Percentiles rank a stretch among this genome's conserved stretches.
phyloP scores from a whole-genome alignment of 2,888 invertebrate genomes.

The Leptinotarsa rubiginosa region DNA sequence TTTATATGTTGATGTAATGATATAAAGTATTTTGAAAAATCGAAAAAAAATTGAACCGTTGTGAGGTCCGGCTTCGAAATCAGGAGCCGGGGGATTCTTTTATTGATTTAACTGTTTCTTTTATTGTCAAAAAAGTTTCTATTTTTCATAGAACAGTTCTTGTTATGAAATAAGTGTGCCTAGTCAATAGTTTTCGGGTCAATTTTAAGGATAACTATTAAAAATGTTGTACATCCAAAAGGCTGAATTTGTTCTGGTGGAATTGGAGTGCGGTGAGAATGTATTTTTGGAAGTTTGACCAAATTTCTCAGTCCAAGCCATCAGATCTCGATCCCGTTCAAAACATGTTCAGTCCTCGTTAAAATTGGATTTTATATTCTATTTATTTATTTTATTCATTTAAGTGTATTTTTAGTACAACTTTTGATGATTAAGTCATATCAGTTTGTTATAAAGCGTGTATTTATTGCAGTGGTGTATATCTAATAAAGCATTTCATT shows the following conservation, averaged over 20 bases:
- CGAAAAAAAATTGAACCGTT: conserved; percentile 62
- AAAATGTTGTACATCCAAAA: conserved; percentile 40
- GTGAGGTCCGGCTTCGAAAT: conserved; percentile 53
- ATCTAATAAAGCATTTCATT: conserved; percentile 68
- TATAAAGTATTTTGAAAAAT: conserved; percentile 66
- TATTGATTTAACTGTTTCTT: conserved; percentile 61
- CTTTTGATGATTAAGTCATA: conserved; percentile 67
- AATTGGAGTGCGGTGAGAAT: conserved; percentile 30
- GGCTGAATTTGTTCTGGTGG: conserved; percentile 32
- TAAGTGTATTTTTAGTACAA: conserved; percentile 62
- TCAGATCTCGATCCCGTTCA: conserved; percentile 35
- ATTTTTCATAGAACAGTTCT: conserved; percentile 70
- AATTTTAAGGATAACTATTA: conserved; percentile 60
- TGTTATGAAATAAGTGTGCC: conserved; percentile 75
- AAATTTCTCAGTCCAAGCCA: conserved; percentile 25
- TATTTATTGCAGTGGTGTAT: conserved; percentile 68
- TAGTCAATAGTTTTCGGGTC: conserved; percentile 76
- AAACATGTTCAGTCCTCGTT: conserved; percentile 50
- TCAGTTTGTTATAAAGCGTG: conserved; percentile 68
- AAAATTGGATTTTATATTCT: conserved; percentile 59
- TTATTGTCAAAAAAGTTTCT: conserved; percentile 68
- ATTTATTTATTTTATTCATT: conserved; percentile 62
- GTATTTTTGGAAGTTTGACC: conserved; percentile 40
- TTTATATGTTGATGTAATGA: conserved; percentile 68
- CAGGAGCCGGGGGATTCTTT: conserved; percentile 56